phyloP scores from a whole-genome alignment of 2,797 vertebrate genomes.

The Mus caroli region DNA sequence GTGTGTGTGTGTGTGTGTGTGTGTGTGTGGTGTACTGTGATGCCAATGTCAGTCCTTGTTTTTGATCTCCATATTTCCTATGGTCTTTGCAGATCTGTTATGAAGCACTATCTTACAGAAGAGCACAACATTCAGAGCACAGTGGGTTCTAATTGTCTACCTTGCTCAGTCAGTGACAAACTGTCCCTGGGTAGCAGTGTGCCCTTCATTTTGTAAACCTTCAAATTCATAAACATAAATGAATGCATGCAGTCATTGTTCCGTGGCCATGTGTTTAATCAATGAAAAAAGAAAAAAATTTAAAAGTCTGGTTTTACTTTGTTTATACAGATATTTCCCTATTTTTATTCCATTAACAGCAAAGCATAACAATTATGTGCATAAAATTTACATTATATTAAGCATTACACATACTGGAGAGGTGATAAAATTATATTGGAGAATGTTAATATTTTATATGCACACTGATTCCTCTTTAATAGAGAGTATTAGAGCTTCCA shows the following conservation, averaged over 20 bases:
- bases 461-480: background rate
- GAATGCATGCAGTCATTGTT: background rate
- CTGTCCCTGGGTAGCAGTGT: rapidly evolving
- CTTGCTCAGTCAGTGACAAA: constrained; percentile 16
- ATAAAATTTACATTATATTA: background rate
- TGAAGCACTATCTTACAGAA: background rate
- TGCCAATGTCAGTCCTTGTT: background rate
- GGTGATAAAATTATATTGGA: background rate
- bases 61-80: background rate
- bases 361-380: background rate
- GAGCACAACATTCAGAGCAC: background rate
- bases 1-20: background rate
- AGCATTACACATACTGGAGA: background rate
- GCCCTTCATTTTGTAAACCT: background rate
- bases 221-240: constrained; percentile 5
- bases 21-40: background rate
- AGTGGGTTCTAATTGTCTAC: background rate
- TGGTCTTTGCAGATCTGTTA: background rate
- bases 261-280: background rate
- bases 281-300: background rate
- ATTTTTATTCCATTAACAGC: background rate
- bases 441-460: background rate
- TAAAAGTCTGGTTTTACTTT: background rate
- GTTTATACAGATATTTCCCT: background rate
- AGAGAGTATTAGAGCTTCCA: background rate